Evolutionary conservation across 1,140 invertebrate species (phyloP).

Genomic region (Daktulosphaira vitifoliae): DNA sequence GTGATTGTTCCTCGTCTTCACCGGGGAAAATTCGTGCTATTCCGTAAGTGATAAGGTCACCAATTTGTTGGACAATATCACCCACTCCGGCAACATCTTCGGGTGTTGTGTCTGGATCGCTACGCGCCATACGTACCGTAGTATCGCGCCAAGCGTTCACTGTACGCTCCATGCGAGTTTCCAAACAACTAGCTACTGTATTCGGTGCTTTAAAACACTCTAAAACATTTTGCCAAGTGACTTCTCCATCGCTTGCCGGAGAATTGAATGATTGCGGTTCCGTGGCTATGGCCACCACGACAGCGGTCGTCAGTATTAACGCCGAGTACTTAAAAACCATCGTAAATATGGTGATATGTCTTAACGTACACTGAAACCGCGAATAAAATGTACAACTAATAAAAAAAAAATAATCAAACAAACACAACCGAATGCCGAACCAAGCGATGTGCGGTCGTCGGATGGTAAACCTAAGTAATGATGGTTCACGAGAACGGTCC

Average conservation of each 20-base stretch:
- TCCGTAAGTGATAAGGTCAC: slow-evolving; percentile 31
- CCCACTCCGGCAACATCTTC: slow-evolving; percentile 25
- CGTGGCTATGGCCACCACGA: background rate
- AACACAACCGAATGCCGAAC: background rate
- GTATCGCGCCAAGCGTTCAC: slow-evolving; percentile 9
- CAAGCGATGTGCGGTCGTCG: background rate
- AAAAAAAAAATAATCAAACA: background rate
- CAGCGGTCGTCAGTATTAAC: background rate
- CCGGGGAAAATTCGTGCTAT: slow-evolving; percentile 24
- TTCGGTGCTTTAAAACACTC: background rate
- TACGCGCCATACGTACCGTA: slow-evolving; percentile 16
- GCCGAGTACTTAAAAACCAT: slow-evolving; percentile 12
- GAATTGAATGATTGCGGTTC: background rate
- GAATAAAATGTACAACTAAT: background rate
- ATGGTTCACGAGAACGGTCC: background rate
- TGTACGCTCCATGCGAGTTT: slow-evolving; percentile 12
- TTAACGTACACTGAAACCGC: background rate
- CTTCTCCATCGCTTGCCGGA: background rate
- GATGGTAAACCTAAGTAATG: slow-evolving; percentile 6
- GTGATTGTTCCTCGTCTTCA: background rate
- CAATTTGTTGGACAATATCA: slow-evolving; percentile 33
- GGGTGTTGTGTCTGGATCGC: slow-evolving; percentile 7
- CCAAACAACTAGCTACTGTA: background rate
- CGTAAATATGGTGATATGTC: background rate
- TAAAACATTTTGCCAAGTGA: background rate